These are phyloP conservation scores for Hirtodrosophila trivittata DNA, from an alignment of 2,888 invertebrate species.

Conservation along the genomic window DNA sequence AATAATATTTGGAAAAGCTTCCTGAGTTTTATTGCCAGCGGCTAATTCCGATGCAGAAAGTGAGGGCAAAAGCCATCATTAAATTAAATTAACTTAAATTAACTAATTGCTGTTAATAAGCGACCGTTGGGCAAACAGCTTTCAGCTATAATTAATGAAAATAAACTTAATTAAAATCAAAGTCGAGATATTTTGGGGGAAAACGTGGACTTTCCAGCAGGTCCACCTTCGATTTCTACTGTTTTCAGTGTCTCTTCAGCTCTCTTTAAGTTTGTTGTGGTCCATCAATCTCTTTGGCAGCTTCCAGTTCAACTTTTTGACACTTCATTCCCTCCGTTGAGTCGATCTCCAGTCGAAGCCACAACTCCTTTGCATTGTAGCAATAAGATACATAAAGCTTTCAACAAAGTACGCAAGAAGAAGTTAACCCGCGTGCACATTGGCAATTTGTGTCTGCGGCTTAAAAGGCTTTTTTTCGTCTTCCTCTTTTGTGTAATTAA, in stretches of 20 bases:
- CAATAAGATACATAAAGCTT: constrained; percentile 4
- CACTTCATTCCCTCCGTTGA: too few relatives aligned
- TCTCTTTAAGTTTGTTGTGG: too few relatives aligned
- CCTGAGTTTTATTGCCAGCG: constrained; percentile 12
- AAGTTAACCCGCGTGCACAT: constrained; percentile 24
- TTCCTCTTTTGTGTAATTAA: constrained; percentile 62
- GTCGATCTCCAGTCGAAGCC: too few relatives aligned
- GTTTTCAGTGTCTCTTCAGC: too few relatives aligned
- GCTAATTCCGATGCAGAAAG: constrained; percentile 35
- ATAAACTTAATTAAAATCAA: constrained; percentile 60
- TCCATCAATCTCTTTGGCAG: too few relatives aligned
- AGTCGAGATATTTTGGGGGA: constrained; percentile 5
- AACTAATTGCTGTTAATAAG: constrained; percentile 61
- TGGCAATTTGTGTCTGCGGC: constrained; percentile 45
- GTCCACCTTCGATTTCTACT: too few relatives aligned
- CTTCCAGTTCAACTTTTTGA: too few relatives aligned
- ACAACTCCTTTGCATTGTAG: too few relatives aligned
- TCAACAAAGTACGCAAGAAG: constrained; percentile 25
- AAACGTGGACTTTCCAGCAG: too few relatives aligned
- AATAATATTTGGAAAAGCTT: background rate
- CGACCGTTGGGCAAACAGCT: constrained; percentile 48
- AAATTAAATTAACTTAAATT: constrained; percentile 58
- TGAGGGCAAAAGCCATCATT: constrained; percentile 45
- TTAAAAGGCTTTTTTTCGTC: constrained; percentile 41
- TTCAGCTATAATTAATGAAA: constrained; percentile 55